Evolutionary conservation across 2,888 invertebrate genomes (phyloP).

Genomic region (Mechanitis mazaeus): DNA sequence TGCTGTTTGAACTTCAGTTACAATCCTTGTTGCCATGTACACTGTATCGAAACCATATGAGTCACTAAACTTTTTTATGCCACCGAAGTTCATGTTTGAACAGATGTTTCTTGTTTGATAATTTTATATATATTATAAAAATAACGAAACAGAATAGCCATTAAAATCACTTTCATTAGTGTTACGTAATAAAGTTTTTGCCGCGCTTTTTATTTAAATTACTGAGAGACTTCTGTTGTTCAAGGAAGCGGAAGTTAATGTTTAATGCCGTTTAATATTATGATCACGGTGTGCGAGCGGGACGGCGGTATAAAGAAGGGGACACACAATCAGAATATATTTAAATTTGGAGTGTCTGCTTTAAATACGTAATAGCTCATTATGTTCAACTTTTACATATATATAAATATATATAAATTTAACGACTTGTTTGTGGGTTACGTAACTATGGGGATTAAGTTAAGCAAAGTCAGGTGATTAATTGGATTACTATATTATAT

Average conservation of each 20-base stretch:
- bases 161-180: conserved; percentile 3
- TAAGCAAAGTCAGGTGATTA: too few species aligned
- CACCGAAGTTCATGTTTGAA: conserved; percentile 15
- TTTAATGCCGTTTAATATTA: conserved; percentile 34
- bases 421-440: not conserved
- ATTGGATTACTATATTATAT: too few species aligned
- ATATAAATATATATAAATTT: not conserved
- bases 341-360: conserved; percentile 1
- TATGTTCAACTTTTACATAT: conserved; percentile 1
- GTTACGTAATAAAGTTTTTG: conserved; percentile 7
- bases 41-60: conserved; percentile 7
- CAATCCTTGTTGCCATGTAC: conserved; percentile 16
- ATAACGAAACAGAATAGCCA: too few species aligned
- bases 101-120: too few species aligned
- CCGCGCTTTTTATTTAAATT: conserved; percentile 6
- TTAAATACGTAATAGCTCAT: conserved; percentile 1
- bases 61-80: conserved; percentile 8
- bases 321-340: conserved; percentile 11
- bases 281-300: conserved; percentile 33
- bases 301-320: conserved; percentile 29
- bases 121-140: too few species aligned
- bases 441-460: not conserved
- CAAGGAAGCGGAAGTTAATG: conserved; percentile 43
- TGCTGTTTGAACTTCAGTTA: conserved; percentile 12
- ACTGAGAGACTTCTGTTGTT: conserved; percentile 8